These are phyloP conservation scores for Idaea biselata DNA, from an alignment of 2,888 invertebrate species.

Conservation along the genomic window DNA sequence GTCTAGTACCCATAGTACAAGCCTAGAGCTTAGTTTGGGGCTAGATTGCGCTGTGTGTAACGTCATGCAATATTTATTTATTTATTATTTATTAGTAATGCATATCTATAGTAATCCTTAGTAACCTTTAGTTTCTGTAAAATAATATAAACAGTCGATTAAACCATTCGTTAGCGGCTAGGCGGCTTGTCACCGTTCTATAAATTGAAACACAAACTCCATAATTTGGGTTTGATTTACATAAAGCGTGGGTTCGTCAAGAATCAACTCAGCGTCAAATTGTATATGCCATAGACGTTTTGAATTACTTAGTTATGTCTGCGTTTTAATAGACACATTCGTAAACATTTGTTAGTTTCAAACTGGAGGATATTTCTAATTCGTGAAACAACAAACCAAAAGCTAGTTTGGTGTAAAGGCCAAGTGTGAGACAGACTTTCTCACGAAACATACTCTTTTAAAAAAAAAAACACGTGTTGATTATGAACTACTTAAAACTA, in stretches of 20 bases:
- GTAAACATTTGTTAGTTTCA: neutral
- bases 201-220: constrained; percentile 40
- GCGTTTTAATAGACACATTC: neutral
- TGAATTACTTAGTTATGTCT: neutral
- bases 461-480: too few species aligned
- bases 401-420: too few species aligned
- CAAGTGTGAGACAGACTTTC: too few species aligned
- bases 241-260: constrained; percentile 38
- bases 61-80: too few species aligned
- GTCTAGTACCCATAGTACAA: too few species aligned
- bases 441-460: too few species aligned
- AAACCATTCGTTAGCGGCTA: neutral
- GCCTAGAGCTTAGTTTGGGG: too few species aligned
- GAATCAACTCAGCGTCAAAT: constrained; percentile 9
- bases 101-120: too few species aligned
- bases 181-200: constrained; percentile 14
- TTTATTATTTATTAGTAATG: too few species aligned
- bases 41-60: too few species aligned
- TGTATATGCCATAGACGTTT: neutral
- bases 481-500: too few species aligned
- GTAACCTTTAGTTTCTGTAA: neutral
- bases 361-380: neutral
- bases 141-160: neutral
- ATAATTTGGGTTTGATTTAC: constrained; percentile 33
- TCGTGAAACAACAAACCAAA: too few species aligned